These are phyloP conservation scores for Drosophila virilis DNA, from an alignment of 1,140 invertebrate species.

Conservation along the genomic window DNA sequence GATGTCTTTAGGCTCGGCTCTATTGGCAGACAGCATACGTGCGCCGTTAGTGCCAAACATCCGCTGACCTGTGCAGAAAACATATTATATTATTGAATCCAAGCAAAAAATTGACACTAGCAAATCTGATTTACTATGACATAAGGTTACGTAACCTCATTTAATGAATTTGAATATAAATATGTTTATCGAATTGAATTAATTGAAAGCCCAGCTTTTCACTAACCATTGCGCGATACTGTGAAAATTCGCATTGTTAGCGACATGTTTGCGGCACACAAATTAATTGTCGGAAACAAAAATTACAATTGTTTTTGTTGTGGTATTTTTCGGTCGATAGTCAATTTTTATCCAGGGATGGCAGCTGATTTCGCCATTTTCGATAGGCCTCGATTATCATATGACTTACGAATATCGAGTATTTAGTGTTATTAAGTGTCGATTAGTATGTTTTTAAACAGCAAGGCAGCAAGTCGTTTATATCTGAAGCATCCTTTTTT, in stretches of 20 bases:
- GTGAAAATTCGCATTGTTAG: slow-evolving; percentile 72
- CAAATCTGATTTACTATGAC: slow-evolving; percentile 68
- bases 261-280: slow-evolving; percentile 65
- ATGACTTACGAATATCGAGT: slow-evolving; percentile 10
- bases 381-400: neutral
- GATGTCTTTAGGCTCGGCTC: slow-evolving; percentile 68
- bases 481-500: neutral
- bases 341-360: neutral
- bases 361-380: neutral
- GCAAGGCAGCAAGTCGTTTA: neutral
- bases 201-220: neutral
- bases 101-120: neutral
- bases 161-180: slow-evolving; percentile 12
- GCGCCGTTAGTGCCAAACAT: slow-evolving; percentile 64
- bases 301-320: slow-evolving; percentile 47
- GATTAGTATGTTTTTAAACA: slow-evolving; percentile 23
- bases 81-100: slow-evolving; percentile 23
- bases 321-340: slow-evolving; percentile 41
- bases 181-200: neutral
- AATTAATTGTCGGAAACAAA: slow-evolving; percentile 34
- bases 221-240: slow-evolving; percentile 74
- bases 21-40: slow-evolving; percentile 53
- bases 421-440: neutral
- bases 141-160: slow-evolving; percentile 80
- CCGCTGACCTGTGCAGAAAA: slow-evolving; percentile 63